Percentiles rank a stretch among this genome's conserved stretches.
Evolutionary conservation across 2,888 invertebrate genomes (phyloP).

Genomic region (Nomada ferruginata): DNA sequence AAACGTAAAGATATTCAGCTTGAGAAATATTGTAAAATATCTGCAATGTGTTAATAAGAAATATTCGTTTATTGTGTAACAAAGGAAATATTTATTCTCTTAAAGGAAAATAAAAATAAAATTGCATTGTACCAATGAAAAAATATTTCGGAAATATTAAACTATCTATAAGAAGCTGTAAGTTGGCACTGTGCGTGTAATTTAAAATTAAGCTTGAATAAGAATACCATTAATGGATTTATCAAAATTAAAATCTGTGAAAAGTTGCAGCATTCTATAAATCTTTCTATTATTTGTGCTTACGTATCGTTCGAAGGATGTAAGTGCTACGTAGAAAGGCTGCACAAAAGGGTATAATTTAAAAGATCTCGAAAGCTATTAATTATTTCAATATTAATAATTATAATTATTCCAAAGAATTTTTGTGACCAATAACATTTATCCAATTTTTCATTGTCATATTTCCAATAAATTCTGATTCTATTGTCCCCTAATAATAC

Average conservation of each 20-base stretch:
- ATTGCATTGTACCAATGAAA: neutral
- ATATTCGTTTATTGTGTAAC: neutral
- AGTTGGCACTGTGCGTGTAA: neutral
- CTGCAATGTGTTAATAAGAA: neutral
- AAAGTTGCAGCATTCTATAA: conserved; percentile 26
- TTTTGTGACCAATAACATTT: neutral
- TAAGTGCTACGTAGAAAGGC: conserved; percentile 79
- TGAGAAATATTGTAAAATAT: neutral
- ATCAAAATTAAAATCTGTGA: conserved; percentile 5
- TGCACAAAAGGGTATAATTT: conserved; percentile 71
- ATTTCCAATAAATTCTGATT: too few species aligned
- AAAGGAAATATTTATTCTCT: neutral
- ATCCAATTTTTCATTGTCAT: neutral
- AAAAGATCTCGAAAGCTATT: neutral
- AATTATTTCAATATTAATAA: neutral
- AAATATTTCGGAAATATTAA: neutral
- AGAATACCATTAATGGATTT: neutral
- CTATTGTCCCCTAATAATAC: too few species aligned
- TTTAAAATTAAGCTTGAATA: neutral
- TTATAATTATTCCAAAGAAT: neutral
- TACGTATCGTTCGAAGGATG: conserved; percentile 81
- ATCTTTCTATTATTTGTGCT: conserved; percentile 62
- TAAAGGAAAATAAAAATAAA: neutral
- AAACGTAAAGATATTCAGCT: neutral
- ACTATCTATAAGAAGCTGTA: conserved; percentile 21